Evolutionary conservation across 2,888 invertebrate genomes (phyloP).

Genomic region (Halictus quadricinctus): DNA sequence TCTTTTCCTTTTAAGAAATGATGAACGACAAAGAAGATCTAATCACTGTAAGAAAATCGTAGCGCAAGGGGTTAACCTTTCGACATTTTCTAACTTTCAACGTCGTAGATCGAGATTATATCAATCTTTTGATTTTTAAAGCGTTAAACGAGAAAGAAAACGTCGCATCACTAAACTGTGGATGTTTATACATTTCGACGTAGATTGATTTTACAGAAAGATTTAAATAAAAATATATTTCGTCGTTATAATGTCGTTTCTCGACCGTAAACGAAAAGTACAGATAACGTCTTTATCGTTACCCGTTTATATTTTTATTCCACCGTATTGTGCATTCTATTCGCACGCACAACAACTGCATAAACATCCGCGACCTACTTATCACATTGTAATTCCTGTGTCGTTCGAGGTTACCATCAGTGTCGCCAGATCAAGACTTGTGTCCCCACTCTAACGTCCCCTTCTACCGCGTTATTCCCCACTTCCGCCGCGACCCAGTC

Average conservation of each 20-base stretch:
- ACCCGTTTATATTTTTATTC: not conserved
- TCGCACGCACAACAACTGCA: not conserved
- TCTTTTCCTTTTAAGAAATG: too few species aligned
- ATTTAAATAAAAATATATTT: not conserved
- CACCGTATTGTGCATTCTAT: not conserved
- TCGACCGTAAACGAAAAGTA: not conserved
- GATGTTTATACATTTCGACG: not conserved
- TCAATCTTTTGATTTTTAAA: not conserved
- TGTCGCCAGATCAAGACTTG: too few species aligned
- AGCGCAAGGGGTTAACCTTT: too few species aligned
- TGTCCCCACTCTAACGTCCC: too few species aligned
- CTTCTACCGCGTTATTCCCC: too few species aligned
- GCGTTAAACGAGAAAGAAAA: not conserved
- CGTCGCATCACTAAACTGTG: not conserved
- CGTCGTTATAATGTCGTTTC: not conserved
- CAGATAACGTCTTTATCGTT: not conserved
- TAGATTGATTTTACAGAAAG: not conserved
- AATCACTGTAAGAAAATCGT: too few species aligned
- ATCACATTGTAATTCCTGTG: slow-evolving; percentile 1
- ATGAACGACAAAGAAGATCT: too few species aligned
- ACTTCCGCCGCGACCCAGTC: too few species aligned
- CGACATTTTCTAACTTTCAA: too few species aligned
- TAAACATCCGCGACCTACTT: not conserved
- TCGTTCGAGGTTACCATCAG: not conserved
- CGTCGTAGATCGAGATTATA: not conserved